Evolutionary conservation across 2,113 vertebrate species (phyloP).

Genomic region (Tympanuchus pallidicinctus): DNA sequence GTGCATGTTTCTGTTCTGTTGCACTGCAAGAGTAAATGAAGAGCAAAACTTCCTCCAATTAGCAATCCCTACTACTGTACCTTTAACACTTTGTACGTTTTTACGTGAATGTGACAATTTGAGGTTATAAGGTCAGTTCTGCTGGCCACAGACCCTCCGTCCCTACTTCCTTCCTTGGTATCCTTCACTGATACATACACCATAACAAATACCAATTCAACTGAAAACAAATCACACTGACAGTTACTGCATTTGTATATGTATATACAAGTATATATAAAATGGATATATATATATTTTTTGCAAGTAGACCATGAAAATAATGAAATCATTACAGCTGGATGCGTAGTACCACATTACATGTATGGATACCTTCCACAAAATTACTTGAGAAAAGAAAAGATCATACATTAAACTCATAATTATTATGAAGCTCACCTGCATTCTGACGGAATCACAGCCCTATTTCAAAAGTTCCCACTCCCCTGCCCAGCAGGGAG

Average conservation of each 20-base stretch:
- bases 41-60: background rate
- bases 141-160: background rate
- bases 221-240: background rate
- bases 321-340: background rate
- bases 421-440: background rate
- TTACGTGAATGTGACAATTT: background rate
- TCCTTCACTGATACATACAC: background rate
- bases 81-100: constrained; percentile 12
- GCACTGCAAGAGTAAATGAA: background rate
- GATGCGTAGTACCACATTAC: background rate
- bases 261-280: background rate
- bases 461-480: background rate
- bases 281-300: background rate
- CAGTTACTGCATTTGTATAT: background rate
- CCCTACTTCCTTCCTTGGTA: background rate
- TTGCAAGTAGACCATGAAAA: background rate
- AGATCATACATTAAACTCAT: background rate
- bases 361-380: background rate
- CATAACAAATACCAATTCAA: background rate
- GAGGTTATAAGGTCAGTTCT: background rate
- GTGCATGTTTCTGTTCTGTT: background rate
- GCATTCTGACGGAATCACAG: background rate
- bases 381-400: background rate
- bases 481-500: background rate
- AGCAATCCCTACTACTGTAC: background rate